Evolutionary conservation across 2,113 vertebrate genomes (phyloP).

Genomic region (Egretta garzetta): DNA sequence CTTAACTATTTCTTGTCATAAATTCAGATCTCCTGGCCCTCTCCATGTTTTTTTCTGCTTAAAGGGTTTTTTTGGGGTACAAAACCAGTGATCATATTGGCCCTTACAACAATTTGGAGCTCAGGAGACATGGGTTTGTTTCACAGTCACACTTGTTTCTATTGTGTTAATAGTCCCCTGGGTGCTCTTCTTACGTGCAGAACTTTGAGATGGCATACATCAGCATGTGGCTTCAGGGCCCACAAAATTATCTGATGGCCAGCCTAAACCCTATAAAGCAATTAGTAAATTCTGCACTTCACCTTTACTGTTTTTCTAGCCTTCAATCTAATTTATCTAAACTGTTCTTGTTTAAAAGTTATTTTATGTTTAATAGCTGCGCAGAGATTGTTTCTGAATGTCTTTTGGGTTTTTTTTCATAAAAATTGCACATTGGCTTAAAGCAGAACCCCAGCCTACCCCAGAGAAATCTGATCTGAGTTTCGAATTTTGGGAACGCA

Average conservation of each 20-base stretch:
- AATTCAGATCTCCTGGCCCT: accelerated
- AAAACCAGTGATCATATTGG: neutral
- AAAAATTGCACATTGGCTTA: neutral
- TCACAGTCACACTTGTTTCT: neutral
- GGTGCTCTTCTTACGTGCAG: neutral
- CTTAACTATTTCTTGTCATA: neutral
- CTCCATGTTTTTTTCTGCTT: neutral
- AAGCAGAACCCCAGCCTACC: neutral
- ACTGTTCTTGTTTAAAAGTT: neutral
- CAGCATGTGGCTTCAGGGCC: neutral
- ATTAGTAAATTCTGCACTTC: neutral
- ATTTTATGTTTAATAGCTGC: neutral
- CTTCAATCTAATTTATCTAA: neutral
- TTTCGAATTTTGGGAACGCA: neutral
- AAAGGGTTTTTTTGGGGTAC: neutral
- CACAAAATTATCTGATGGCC: neutral
- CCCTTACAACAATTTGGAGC: neutral
- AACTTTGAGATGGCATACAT: neutral
- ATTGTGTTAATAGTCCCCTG: neutral
- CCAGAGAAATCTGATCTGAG: neutral
- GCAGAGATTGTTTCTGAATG: neutral
- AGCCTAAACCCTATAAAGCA: neutral
- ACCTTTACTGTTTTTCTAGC: neutral
- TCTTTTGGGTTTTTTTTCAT: neutral
- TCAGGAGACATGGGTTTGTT: neutral